These are phyloP conservation scores for Takifugu flavidus DNA, from an alignment of 2,113 vertebrate genomes.

Conservation along the genomic window DNA sequence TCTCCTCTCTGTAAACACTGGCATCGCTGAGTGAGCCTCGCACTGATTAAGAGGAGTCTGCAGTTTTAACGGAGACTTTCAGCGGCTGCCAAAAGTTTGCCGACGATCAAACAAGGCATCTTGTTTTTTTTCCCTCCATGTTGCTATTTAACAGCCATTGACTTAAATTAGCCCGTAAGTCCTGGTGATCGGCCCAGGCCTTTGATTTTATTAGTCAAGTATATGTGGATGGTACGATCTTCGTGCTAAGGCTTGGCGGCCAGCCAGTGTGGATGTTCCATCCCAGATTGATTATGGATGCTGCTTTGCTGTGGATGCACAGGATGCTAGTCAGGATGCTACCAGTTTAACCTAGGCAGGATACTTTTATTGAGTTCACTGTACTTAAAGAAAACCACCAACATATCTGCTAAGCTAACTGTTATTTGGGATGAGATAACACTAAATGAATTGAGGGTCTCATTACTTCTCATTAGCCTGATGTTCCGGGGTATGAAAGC, in stretches of 20 bases:
- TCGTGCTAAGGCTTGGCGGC: conserved; percentile 5
- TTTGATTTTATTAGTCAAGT: conserved; percentile 30
- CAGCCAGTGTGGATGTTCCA: conserved; percentile 9
- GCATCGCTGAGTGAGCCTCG: conserved; percentile 61
- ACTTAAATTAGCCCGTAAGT: conserved; percentile 38
- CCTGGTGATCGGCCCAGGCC: conserved; percentile 41
- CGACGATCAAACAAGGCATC: conserved; percentile 58
- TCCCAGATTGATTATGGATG: background rate
- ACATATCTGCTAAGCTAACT: too few species aligned
- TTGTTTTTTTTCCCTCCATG: conserved; percentile 56
- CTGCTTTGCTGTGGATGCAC: background rate
- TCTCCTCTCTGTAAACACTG: conserved; percentile 68
- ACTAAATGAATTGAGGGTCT: too few species aligned
- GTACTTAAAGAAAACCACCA: too few species aligned
- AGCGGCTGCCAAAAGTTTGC: conserved; percentile 60
- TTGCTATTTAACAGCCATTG: conserved; percentile 48
- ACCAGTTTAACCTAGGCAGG: too few species aligned
- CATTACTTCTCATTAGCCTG: too few species aligned
- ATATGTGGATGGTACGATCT: conserved; percentile 1
- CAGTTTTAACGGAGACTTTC: conserved; percentile 57
- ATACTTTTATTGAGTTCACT: too few species aligned
- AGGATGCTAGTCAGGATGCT: too few species aligned
- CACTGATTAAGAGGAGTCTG: conserved; percentile 58
- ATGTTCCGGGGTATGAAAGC: too few species aligned
- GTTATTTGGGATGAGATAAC: too few species aligned